Evolutionary conservation across 2,113 vertebrate species (phyloP), one percentile per base, ranked within the genome.

Genomic region (Paracanthobrama guichenoti): DNA sequence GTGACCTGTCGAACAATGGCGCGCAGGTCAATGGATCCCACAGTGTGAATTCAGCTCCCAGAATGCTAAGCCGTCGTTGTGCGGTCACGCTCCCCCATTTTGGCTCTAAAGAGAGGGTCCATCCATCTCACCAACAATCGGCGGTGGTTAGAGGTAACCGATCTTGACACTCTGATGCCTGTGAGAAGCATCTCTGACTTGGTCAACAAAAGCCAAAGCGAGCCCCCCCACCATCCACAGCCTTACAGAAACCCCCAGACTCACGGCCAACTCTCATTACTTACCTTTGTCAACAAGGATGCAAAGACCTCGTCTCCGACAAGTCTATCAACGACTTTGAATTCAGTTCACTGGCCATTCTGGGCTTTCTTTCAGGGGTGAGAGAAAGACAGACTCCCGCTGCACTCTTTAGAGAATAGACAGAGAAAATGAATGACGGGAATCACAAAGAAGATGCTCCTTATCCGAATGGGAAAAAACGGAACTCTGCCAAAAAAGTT

Each of bases 51-150:
- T 91, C 93, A 91, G 92, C 90, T 92, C 89, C 90, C 55, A 90
- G 92, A 94, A 95, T 93, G 91, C 93, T 94, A 94, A 94, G 93
- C 93, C 92, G 89, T 92, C 91, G 92, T 90, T 91, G 92, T 92
- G 90, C 91, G 91, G 93, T 93, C 94, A 93, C 90, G 91, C 90
- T 92, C 87, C 84, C n/a, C 90, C 90, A 91, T 91, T 78, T 67
- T 73, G n/a, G 22, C 69, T 79, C 71, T 81, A 46, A 90, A 79
- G 92, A 87, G 91, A 93, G 93, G 11, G 92, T 88, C 87, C 89
- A 85, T 85, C 53, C 85, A 87, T 88, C 88, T 90, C 87, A 85
- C 87, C 80, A 87, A 90, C 92, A 89, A 90, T 94, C 92, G 90
- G 83, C 14, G 84, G 79, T 50, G 89, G 91, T 93, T 93, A 93